Percentiles rank a stretch among this genome's conserved stretches.
Evolutionary conservation across 1,140 invertebrate species (phyloP).

Genomic region (Aphaenogaster ashmeadi): DNA sequence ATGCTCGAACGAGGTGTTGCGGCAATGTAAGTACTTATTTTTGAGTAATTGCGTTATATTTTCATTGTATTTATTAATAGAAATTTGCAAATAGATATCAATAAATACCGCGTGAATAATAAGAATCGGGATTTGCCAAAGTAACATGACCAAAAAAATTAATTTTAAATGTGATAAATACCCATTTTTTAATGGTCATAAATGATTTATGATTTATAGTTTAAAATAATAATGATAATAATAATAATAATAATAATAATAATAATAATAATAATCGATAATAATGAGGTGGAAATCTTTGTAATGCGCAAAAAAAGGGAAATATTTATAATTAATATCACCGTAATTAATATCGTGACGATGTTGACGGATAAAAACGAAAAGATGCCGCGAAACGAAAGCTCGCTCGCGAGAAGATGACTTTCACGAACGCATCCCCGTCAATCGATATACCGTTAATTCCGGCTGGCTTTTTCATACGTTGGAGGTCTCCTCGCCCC

Average conservation of each 20-base stretch:
- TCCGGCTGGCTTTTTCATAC: conserved; percentile 63
- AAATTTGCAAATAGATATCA: conserved; percentile 17
- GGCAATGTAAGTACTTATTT: conserved; percentile 79
- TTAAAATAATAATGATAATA: background rate
- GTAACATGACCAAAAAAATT: background rate
- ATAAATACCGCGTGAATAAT: background rate
- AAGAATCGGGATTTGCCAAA: background rate
- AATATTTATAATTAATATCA: conserved; percentile 38
- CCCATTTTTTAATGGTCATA: background rate
- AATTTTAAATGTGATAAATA: background rate
- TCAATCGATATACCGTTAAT: conserved; percentile 72
- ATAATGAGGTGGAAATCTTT: background rate
- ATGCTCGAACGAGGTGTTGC: conserved; percentile 67
- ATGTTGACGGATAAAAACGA: background rate
- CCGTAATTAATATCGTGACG: conserved; percentile 4
- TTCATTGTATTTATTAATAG: background rate
- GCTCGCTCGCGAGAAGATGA: conserved; percentile 48
- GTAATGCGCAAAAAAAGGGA: conserved; percentile 1
- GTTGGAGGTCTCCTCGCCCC: background rate
- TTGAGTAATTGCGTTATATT: background rate
- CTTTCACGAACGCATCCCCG: conserved; percentile 55
- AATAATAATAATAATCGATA: background rate
- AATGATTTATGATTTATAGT: background rate
- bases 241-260: background rate
- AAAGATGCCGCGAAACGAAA: background rate